These are phyloP conservation scores for Ispidina lecontei DNA, from an alignment of 2,797 vertebrate genomes.

Conservation along the genomic window DNA sequence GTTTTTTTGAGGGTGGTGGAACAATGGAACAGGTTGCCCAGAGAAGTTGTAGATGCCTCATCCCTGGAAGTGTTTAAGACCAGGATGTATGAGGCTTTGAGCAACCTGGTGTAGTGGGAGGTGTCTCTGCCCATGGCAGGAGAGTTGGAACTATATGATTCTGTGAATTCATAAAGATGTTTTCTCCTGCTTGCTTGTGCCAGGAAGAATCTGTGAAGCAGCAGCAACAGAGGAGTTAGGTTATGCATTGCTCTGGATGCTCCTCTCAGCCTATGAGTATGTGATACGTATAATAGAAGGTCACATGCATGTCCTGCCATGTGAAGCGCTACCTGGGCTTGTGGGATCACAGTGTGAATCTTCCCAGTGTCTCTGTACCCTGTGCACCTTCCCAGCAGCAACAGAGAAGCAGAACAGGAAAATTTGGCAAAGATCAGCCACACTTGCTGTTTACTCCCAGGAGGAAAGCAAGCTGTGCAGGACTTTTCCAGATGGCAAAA, in stretches of 20 bases:
- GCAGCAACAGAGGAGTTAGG: background rate
- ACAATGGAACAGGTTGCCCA: too few relatives aligned
- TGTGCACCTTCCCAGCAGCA: background rate
- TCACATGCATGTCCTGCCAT: fast-evolving
- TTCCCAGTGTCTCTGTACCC: background rate
- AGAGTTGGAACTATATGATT: too few relatives aligned
- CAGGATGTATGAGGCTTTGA: too few relatives aligned
- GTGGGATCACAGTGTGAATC: background rate
- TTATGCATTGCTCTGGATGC: background rate
- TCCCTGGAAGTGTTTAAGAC: too few relatives aligned
- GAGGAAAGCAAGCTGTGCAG: background rate
- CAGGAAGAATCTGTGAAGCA: background rate
- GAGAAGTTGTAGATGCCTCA: too few relatives aligned
- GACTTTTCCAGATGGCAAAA: background rate
- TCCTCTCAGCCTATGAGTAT: background rate
- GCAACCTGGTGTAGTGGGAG: too few relatives aligned
- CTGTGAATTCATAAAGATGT: background rate
- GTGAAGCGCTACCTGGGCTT: background rate
- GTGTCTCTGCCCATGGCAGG: too few relatives aligned
- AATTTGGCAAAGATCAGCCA: background rate
- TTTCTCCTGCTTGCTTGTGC: background rate
- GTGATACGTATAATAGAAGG: fast-evolving
- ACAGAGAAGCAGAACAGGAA: background rate
- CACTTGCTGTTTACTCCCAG: background rate
- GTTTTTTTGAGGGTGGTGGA: too few relatives aligned